A percentile compares a stretch with the other conserved stretches of the same genome.
These are phyloP conservation scores for Tympanuchus pallidicinctus DNA, from an alignment of 2,113 vertebrate genomes.

Conservation along the genomic window DNA sequence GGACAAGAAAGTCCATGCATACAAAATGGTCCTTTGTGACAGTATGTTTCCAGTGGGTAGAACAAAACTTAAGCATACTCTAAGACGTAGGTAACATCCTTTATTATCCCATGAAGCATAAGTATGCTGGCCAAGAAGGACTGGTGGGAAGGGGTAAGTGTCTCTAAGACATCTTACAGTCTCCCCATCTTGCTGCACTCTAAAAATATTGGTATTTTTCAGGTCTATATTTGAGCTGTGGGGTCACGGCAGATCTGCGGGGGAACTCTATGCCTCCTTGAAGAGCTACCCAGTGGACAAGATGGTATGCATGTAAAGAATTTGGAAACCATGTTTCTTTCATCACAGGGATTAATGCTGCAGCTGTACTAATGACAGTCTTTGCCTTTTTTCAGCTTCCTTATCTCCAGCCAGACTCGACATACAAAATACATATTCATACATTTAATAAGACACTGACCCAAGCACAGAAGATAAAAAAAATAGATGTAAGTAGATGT, in stretches of 20 bases:
- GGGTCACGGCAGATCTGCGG: slow-evolving; percentile 88
- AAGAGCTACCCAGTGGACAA: slow-evolving; percentile 85
- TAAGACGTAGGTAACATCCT: neutral
- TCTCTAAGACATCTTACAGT: neutral
- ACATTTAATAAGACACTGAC: slow-evolving; percentile 95
- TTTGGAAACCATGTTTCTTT: neutral
- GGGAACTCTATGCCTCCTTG: slow-evolving; percentile 87
- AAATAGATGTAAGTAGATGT: slow-evolving; percentile 90
- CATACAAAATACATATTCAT: slow-evolving; percentile 93
- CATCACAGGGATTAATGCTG: neutral
- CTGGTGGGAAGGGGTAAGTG: neutral
- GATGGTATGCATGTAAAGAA: slow-evolving; percentile 81
- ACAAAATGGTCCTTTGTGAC: neutral
- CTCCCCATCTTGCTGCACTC: neutral
- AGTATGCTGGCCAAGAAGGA: neutral
- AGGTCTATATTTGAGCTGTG: slow-evolving; percentile 98
- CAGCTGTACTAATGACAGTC: neutral
- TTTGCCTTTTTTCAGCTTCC: slow-evolving; percentile 80
- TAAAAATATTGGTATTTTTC: slow-evolving; percentile 51
- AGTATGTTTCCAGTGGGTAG: neutral
- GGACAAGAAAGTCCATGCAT: neutral
- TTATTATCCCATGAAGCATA: neutral
- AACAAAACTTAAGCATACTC: neutral
- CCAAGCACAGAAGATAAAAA: slow-evolving; percentile 88
- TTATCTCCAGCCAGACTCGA: slow-evolving; percentile 86